Evolutionary conservation across 2,888 invertebrate genomes (phyloP).

Genomic region (Hesperia comma): DNA sequence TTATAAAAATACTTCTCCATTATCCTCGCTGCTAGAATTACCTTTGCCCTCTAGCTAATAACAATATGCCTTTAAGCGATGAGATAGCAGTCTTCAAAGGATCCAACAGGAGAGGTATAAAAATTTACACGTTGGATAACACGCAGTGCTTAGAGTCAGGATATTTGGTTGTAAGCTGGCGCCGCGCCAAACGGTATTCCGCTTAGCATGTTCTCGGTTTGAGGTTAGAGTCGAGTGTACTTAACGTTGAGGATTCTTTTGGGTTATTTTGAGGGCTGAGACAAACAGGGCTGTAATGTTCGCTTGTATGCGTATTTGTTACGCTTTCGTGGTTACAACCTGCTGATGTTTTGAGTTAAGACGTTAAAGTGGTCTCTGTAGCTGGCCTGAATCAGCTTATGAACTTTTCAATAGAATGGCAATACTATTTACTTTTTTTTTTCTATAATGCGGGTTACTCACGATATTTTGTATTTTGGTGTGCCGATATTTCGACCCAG

Average conservation of each 20-base stretch:
- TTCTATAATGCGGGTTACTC: no score
- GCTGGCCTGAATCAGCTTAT: no score
- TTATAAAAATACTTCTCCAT: no score
- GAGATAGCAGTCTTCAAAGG: slow-evolving; percentile 4
- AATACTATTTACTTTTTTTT: no score
- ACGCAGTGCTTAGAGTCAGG: slow-evolving; percentile 29
- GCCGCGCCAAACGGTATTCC: slow-evolving; percentile 29
- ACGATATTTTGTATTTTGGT: no score
- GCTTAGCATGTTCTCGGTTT: slow-evolving; percentile 32
- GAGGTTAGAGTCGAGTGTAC: slow-evolving; percentile 30
- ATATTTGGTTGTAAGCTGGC: slow-evolving; percentile 34
- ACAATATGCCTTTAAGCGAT: background rate
- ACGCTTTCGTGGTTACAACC: background rate
- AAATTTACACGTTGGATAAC: slow-evolving; percentile 26
- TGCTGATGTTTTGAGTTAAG: background rate
- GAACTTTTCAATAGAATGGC: no score
- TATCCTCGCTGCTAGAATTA: no score
- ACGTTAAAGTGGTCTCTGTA: background rate
- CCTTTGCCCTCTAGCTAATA: background rate
- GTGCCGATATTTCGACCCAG: no score
- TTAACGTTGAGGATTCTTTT: slow-evolving; percentile 30
- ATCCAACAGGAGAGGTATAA: slow-evolving; percentile 17
- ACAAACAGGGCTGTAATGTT: slow-evolving; percentile 12
- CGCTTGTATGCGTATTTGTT: slow-evolving; percentile 1
- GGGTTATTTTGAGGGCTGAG: slow-evolving; percentile 22